phyloP scores from a whole-genome alignment of 2,113 vertebrate species.

The Poicephalus meyeri region DNA sequence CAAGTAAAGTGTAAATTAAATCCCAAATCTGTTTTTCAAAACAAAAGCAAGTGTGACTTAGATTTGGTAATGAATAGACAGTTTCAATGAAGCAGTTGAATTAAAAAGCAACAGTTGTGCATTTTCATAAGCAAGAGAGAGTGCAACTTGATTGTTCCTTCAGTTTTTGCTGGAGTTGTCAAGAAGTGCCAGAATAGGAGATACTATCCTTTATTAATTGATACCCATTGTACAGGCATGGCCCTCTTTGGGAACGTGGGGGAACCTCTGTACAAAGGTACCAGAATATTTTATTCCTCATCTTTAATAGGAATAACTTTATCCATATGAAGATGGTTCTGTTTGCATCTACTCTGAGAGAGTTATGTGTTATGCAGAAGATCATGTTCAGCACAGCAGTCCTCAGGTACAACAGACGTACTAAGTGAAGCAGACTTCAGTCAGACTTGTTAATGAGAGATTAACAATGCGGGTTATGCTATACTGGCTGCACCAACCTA shows the following conservation, averaged over 20 bases:
- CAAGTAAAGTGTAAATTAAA: slow-evolving; percentile 22
- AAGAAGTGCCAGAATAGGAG: background rate
- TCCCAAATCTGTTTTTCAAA: background rate
- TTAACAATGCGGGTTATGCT: background rate
- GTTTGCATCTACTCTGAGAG: background rate
- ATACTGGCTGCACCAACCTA: background rate
- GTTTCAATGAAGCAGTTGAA: background rate
- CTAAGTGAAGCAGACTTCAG: background rate
- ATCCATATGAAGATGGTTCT: background rate
- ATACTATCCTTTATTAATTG: background rate
- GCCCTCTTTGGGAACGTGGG: background rate
- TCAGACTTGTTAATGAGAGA: background rate
- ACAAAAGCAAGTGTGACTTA: background rate
- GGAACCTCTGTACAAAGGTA: background rate
- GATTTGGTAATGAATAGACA: background rate
- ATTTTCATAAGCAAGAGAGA: background rate
- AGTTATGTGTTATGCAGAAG: background rate
- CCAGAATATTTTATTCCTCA: background rate
- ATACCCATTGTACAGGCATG: background rate
- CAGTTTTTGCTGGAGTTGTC: background rate
- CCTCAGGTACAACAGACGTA: background rate
- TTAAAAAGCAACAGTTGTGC: background rate
- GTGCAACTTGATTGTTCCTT: background rate
- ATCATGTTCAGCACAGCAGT: rapidly evolving
- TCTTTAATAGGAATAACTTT: background rate